Evolutionary conservation across 2,797 vertebrate genomes (phyloP), one percentile per base, ranked within the genome.

Genomic region (Aphelocoma californica): DNA sequence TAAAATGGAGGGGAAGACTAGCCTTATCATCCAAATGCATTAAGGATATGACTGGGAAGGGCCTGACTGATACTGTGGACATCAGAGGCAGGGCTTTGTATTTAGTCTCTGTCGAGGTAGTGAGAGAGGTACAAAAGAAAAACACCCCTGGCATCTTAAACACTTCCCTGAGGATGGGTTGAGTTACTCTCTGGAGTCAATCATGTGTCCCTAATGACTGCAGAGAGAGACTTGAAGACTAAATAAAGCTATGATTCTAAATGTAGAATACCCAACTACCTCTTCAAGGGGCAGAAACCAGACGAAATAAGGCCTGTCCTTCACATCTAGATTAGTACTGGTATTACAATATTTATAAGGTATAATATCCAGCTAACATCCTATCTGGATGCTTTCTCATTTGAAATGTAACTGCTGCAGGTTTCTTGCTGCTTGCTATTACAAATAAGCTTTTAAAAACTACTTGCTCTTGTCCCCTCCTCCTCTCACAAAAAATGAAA

Each of bases 401-500:
- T 91, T 45, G 25, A 69, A 81, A 67, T 28, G 4, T 32, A 81
- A n/a, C 9, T n/a, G 5, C 31, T 57, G 6, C 4, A 69, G 14
- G 3, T 56, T 53, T 86, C 34, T 78, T 84, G 5, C 7, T 53
- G 7, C 7, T 75, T 92, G 24, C 6, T 40, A 21, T 72, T 40
- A 12, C 8, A 81, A 57, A 20, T 4, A 56, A 71, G 1, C 2
- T 84, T 85, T 69, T 26, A 25, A 78, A 73, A 31, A 2, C 5
- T 32, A 5, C 5, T 86, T 74, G 26, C 2, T 53, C 42, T 65
- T 53, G 31, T 26, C 11, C 3, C 4, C 6, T 5, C 4, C 8
- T 28, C 2, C 1, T 3, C 2, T 8, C 3, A 17, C 13, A 8
- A 4, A 36, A 28, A 58, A 57, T 29, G 34, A 15, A 65, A 28